Conservation (phyloP, 1,140 invertebrate species). For the Grapholita molesta region DNA sequence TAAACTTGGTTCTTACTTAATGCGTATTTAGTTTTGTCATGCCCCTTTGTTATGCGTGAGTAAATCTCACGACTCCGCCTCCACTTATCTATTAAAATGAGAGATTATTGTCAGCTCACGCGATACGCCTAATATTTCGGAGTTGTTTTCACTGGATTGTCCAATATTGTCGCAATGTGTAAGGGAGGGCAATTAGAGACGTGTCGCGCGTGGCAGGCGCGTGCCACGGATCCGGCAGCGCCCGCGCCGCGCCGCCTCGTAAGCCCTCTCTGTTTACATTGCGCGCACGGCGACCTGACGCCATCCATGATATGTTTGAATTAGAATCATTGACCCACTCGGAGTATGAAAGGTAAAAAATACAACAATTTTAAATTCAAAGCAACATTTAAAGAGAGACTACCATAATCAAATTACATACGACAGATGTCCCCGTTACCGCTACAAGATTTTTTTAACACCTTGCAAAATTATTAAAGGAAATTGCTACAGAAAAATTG, state of each 20-base stretch:
- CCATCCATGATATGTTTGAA: conserved; percentile 48
- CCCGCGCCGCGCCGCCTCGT: conserved; percentile 41
- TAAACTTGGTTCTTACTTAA: background rate
- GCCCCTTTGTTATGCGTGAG: conserved; percentile 28
- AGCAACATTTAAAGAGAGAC: background rate
- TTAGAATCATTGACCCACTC: conserved; percentile 23
- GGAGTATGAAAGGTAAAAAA: background rate
- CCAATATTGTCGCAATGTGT: conserved; percentile 72
- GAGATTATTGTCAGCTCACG: conserved; percentile 68
- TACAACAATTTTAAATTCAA: background rate
- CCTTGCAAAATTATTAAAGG: conserved; percentile 60
- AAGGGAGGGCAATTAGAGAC: conserved; percentile 72
- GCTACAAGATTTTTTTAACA: conserved; percentile 34
- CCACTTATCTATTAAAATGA: conserved; percentile 77
- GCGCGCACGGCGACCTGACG: conserved; percentile 44
- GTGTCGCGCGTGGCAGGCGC: conserved; percentile 66
- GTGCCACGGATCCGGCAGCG: conserved; percentile 42
- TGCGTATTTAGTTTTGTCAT: conserved; percentile 17
- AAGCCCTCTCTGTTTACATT: conserved; percentile 61
- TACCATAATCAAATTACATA: conserved; percentile 29
- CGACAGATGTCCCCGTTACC: conserved; percentile 34
- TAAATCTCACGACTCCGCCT: conserved; percentile 69
- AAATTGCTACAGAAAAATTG: conserved; percentile 62
- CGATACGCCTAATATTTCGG: conserved; percentile 52
- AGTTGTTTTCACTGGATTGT: conserved; percentile 76